A percentile compares a stretch with the other conserved stretches of the same genome.
Evolutionary conservation across 2,797 vertebrate genomes (phyloP).

Genomic region (Microcaecilia unicolor): DNA sequence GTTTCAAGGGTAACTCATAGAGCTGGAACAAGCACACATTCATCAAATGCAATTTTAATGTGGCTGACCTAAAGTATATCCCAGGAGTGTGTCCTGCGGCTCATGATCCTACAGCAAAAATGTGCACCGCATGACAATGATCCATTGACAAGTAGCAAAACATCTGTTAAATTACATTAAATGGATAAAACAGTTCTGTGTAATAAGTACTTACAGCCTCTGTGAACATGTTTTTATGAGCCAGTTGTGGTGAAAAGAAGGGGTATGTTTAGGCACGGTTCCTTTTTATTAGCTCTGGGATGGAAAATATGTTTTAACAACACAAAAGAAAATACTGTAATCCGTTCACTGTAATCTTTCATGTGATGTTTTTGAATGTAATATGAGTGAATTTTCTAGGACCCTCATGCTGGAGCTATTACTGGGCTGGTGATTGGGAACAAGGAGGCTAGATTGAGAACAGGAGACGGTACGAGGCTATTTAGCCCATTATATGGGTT

Average conservation of each 20-base stretch:
- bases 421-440: too few species aligned
- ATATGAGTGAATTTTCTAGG: constrained; percentile 36
- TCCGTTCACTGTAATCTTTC: too few species aligned
- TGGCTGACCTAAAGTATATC: constrained; percentile 28
- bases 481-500: too few species aligned
- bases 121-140: too few species aligned
- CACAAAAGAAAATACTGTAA: constrained; percentile 48
- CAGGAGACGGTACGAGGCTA: too few species aligned
- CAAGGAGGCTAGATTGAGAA: too few species aligned
- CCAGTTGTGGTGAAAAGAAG: constrained; percentile 60
- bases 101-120: constrained; percentile 27
- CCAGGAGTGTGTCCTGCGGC: constrained; percentile 29
- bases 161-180: constrained; percentile 57
- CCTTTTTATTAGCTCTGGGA: constrained; percentile 58
- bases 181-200: constrained; percentile 57
- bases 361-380: constrained; percentile 51
- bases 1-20: too few species aligned
- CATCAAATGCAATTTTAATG: constrained; percentile 8
- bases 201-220: constrained; percentile 49
- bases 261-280: constrained; percentile 51
- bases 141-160: constrained; percentile 56
- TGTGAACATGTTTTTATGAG: constrained; percentile 41
- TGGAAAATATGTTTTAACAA: constrained; percentile 55
- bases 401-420: too few species aligned
- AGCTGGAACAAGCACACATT: too few species aligned